These are phyloP conservation scores for Ancistrus triradiatus DNA, from an alignment of 2,113 vertebrate genomes.

Conservation along the genomic window DNA sequence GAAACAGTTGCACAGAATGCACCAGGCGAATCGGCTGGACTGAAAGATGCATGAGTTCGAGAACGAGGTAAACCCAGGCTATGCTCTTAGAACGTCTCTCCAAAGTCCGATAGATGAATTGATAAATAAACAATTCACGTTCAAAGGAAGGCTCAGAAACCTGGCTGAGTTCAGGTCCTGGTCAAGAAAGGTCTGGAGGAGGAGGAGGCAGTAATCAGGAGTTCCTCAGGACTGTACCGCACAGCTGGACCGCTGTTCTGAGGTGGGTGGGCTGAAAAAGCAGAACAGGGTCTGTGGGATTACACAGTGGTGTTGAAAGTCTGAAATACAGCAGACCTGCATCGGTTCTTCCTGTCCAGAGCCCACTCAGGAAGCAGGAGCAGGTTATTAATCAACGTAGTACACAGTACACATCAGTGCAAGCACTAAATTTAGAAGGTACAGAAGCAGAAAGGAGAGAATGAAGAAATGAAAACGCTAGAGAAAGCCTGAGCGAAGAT, in stretches of 20 bases:
- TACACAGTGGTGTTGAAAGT: constrained; percentile 31
- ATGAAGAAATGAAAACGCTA: neutral
- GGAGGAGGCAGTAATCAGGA: constrained; percentile 25
- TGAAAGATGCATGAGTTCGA: constrained; percentile 54
- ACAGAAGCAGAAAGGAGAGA: neutral
- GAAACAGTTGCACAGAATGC: constrained; percentile 13
- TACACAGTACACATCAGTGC: too few species aligned
- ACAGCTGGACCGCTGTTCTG: constrained; percentile 24
- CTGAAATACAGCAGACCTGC: constrained; percentile 18
- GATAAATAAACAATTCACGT: neutral
- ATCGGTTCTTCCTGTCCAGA: neutral
- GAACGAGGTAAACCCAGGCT: constrained; percentile 49
- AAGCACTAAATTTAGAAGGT: too few species aligned
- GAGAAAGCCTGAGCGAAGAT: neutral
- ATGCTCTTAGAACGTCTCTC: too few species aligned
- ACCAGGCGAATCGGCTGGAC: constrained; percentile 51
- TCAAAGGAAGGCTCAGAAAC: neutral
- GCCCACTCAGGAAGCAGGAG: constrained; percentile 25
- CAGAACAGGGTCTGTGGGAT: constrained; percentile 50
- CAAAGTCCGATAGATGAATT: too few species aligned
- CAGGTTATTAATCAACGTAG: neutral
- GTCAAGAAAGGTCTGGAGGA: neutral
- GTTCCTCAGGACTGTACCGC: constrained; percentile 34
- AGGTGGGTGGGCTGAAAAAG: constrained; percentile 58
- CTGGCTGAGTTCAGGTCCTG: neutral